These are phyloP conservation scores for Diplolepis rosae DNA, from an alignment of 2,888 invertebrate species.

Conservation along the genomic window DNA sequence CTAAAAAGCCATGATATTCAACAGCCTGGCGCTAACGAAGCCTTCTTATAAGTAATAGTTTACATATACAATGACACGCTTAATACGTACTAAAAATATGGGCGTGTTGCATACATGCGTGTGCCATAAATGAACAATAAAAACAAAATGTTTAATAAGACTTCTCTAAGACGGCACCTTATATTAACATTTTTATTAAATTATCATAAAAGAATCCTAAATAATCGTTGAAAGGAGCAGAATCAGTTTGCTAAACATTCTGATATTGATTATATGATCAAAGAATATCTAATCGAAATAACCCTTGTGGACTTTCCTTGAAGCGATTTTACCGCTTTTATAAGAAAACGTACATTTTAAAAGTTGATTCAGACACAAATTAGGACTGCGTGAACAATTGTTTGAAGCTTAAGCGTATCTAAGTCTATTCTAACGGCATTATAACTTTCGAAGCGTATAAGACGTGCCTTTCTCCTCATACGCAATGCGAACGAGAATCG, in stretches of 20 bases:
- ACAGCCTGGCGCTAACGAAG: slow-evolving; percentile 69
- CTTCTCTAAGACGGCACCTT: no score
- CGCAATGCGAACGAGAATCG: slow-evolving; percentile 16
- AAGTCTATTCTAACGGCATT: slow-evolving; percentile 20
- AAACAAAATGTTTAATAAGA: no score
- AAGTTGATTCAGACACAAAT: background rate
- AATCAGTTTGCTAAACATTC: no score
- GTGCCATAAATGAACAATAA: slow-evolving; percentile 24
- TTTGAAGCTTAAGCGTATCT: slow-evolving; percentile 12
- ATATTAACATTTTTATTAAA: no score
- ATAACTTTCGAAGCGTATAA: slow-evolving; percentile 19
- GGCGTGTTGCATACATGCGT: slow-evolving; percentile 4
- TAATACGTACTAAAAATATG: slow-evolving; percentile 42
- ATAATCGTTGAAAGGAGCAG: no score
- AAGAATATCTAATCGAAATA: no score
- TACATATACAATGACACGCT: slow-evolving; percentile 31
- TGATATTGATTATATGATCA: no score
- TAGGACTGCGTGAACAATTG: slow-evolving; percentile 20
- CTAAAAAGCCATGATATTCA: slow-evolving; percentile 71
- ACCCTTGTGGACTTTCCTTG: no score
- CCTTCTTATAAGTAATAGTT: slow-evolving; percentile 36
- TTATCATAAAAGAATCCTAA: no score
- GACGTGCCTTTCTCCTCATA: slow-evolving; percentile 22
- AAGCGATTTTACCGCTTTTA: no score
- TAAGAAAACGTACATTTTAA: no score